Evolutionary conservation across 2,797 vertebrate species (phyloP), one percentile per base, ranked within the genome.

Genomic region (Hoplostethus mediterraneus): DNA sequence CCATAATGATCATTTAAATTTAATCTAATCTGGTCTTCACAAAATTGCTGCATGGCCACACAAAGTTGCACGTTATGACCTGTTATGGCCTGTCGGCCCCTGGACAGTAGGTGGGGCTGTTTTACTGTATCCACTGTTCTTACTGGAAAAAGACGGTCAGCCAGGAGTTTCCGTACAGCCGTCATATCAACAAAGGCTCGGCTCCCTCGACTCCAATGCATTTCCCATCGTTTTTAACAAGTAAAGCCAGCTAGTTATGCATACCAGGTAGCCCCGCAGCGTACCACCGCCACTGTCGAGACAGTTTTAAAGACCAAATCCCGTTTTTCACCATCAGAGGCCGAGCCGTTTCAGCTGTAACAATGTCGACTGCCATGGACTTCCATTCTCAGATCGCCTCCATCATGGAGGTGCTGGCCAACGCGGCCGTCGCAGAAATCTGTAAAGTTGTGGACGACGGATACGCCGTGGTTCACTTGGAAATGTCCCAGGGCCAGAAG

Each of bases 391-490:
- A 94, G 88, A 87, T 95, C 16, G 93, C 94, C 67, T 95, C 93
- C 83, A 93, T 95, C 79, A 91, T 95, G 91, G 93, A 95, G 90
- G 91, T 92, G 0, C 77, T 95, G 47, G 93, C 93, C 1, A 95
- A 95, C 70, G 92, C 93, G 13, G 94, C 93, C 31, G 92, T 95
- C 4, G 91, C 90, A 1, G 93, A 95, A 58, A 94, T 95, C 38
- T 94, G 93, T 44, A 94, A 94, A 74, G 91, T 93, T 28, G 91
- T 95, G 8, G 94, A 95, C 67, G 93, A 94, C 57, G 92, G 92
- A 3, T 94, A 91, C 58, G 81, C 91, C 1, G 83, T 90, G 56
- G 85, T 95, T 3, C 90, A 90, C 2, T 63, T 93, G 66, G 92
- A 94, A 42, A 87, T 95, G 91, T 87, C 89, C n/a, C 91, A 91